Evolutionary conservation across 2,113 vertebrate genomes (phyloP), one percentile per base, ranked within the genome.

Genomic region (Cnemophilus loriae): DNA sequence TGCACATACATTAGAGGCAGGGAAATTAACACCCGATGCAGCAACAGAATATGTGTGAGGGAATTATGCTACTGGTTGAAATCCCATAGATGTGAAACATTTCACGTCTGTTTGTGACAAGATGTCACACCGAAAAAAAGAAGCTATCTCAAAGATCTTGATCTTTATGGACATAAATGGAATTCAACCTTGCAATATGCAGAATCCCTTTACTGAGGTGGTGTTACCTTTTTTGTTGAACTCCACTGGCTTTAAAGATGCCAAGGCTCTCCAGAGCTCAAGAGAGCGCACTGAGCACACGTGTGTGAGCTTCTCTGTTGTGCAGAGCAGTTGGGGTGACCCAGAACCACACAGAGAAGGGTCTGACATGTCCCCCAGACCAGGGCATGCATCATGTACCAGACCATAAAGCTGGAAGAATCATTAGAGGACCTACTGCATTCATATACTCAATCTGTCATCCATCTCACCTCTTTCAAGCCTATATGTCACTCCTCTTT

Each of bases 1-100:
- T 91, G 69, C 92, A 84, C 33, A 89, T 93, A 64, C 73, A 84
- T 96, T 96, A 93, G 64, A 92, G 61, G 64, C 67, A 69, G 65
- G 90, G 69, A 94, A 93, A 94, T 88, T 64, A 95, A 74, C 78
- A 83, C 81, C 57, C 84, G 93, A 75, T 18, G 46, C 74, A 83
- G 81, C 79, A 78, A 76, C 1, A 53, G 60, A 84, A n/a, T 82
- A 11, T 24, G 24, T 5, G 63, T 52, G 91, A 89, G 81, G 75
- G 60, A 61, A 69, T 85, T 42, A 42, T 4, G 13, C 46, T 85
- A 32, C 74, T 87, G 78, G 67, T 68, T 95, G 87, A 80, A 94
- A 94, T 95, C 78, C 64, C 39, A 30, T 11, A 41, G n/a, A 78
- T 28, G 42, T 22, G 56, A 81, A 91, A 91, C 35, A 49, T 65